phyloP scores from a whole-genome alignment of 2,797 vertebrate species.

The Myotis findleyi region DNA sequence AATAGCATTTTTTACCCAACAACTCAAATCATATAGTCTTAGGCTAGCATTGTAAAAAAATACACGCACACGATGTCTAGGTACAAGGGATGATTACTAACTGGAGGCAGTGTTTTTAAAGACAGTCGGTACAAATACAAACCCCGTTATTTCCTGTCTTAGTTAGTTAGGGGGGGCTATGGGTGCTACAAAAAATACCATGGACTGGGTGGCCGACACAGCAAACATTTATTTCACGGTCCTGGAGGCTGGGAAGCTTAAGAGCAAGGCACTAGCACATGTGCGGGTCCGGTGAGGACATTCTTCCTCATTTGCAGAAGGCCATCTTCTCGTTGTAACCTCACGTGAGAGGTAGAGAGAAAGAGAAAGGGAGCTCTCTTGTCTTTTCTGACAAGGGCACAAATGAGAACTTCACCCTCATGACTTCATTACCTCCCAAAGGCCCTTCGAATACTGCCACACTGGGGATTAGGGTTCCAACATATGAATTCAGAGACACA shows the following conservation, averaged over 20 bases:
- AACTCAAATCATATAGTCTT: background rate
- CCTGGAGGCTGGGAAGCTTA: background rate
- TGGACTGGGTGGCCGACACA: background rate
- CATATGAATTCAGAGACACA: background rate
- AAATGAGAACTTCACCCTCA: background rate
- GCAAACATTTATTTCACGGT: background rate
- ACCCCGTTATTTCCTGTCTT: background rate
- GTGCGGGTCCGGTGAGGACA: background rate
- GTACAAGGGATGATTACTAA: background rate
- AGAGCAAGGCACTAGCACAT: background rate
- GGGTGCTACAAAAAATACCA: background rate
- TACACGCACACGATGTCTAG: background rate
- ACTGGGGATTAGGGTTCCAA: background rate
- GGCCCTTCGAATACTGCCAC: background rate
- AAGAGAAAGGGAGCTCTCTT: background rate
- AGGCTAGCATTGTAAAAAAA: background rate
- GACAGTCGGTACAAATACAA: background rate
- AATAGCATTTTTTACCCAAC: background rate
- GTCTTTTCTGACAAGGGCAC: background rate
- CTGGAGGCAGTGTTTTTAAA: constrained; percentile 17
- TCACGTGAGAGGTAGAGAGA: background rate
- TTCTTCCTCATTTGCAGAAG: background rate
- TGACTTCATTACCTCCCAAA: background rate
- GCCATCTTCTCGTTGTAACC: background rate
- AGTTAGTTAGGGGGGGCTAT: background rate